Percentiles rank a stretch among this genome's conserved stretches.
Conservation (phyloP, 2,888 invertebrate species). For the Antheraea yamamai region DNA sequence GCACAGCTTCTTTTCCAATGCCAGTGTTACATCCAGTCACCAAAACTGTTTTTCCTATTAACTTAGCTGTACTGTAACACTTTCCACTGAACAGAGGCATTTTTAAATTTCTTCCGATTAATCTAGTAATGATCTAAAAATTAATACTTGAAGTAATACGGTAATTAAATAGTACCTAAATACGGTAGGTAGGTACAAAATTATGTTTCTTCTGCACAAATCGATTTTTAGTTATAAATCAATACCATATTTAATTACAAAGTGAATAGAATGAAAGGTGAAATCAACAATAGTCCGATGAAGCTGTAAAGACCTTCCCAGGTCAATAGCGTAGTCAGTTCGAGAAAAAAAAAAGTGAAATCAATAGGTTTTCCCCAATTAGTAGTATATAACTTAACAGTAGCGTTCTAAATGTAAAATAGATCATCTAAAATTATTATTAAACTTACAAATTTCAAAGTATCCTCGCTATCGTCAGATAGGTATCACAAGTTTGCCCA, state of each 20-base stretch:
- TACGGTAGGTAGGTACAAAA: background rate
- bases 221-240: background rate
- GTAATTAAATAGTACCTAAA: background rate
- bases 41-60: constrained; percentile 80
- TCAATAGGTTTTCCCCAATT: background rate
- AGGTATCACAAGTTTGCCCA: no score
- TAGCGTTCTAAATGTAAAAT: background rate
- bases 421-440: background rate
- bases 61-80: constrained; percentile 78
- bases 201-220: background rate
- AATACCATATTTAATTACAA: no score
- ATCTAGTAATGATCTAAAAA: background rate
- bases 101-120: constrained; percentile 20
- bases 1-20: constrained; percentile 74
- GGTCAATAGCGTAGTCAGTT: no score
- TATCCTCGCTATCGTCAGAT: background rate
- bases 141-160: background rate
- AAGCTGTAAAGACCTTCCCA: no score
- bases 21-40: constrained; percentile 76
- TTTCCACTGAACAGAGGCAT: constrained; percentile 73
- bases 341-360: constrained; percentile 18
- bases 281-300: no score
- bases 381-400: background rate
- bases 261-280: background rate
- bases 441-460: background rate